Conservation (phyloP, 2,797 vertebrate species). For the Dallia pectoralis region DNA sequence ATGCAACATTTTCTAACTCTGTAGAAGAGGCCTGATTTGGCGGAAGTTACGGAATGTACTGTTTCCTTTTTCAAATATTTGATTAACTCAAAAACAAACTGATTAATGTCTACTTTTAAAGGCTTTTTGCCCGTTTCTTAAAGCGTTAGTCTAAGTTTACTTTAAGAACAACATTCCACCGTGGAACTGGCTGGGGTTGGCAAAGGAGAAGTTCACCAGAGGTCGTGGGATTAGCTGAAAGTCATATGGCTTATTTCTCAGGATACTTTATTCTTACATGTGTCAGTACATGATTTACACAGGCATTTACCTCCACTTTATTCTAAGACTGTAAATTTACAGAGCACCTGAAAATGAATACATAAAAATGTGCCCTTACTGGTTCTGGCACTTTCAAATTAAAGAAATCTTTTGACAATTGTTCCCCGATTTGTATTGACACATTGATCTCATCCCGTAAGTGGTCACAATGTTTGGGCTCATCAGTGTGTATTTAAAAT, state of each 20-base stretch:
- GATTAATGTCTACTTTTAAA: not conserved
- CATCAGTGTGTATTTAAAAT: too few species aligned
- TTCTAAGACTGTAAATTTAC: not conserved
- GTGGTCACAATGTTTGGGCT: too few species aligned
- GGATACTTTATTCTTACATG: constrained; percentile 18
- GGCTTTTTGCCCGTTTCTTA: constrained; percentile 10
- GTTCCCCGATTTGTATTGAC: not conserved
- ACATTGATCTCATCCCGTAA: not conserved
- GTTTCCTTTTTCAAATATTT: not conserved
- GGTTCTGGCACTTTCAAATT: not conserved
- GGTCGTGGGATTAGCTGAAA: constrained; percentile 53
- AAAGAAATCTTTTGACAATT: not conserved
- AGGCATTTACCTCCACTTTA: not conserved
- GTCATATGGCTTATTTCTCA: constrained; percentile 53
- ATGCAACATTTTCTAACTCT: not conserved
- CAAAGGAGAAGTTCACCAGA: constrained; percentile 26
- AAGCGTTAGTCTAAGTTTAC: constrained; percentile 51
- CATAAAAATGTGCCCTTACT: not conserved
- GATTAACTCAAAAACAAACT: constrained; percentile 18
- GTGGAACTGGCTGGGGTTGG: not conserved
- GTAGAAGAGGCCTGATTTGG: not conserved
- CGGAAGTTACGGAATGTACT: not conserved
- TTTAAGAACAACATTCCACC: constrained; percentile 23
- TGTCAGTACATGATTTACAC: not conserved
- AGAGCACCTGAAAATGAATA: not conserved